These are phyloP conservation scores for Cyprinus carpio DNA, from an alignment of 2,113 vertebrate species.

Conservation along the genomic window DNA sequence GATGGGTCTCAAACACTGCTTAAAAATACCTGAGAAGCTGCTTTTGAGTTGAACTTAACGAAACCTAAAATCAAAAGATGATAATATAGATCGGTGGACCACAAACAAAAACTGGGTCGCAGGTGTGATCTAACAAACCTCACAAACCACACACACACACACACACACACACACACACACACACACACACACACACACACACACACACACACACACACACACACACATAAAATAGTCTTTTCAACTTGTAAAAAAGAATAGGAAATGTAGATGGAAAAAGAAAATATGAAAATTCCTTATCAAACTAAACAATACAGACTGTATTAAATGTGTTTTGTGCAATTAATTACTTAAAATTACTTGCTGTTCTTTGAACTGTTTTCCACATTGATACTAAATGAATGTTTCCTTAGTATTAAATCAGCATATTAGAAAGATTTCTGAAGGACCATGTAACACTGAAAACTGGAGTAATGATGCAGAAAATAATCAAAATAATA, in stretches of 20 bases:
- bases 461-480: too few relatives aligned
- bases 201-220: too few relatives aligned
- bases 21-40: slow-evolving; percentile 64
- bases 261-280: too few relatives aligned
- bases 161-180: too few relatives aligned
- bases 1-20: slow-evolving; percentile 60
- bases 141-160: too few relatives aligned
- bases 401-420: background rate
- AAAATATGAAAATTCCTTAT: background rate
- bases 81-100: background rate
- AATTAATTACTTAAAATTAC: too few relatives aligned
- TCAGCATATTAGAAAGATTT: background rate
- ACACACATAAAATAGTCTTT: too few relatives aligned
- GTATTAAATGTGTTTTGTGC: too few relatives aligned
- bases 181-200: too few relatives aligned
- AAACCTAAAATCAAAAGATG: slow-evolving; percentile 23
- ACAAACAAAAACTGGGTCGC: background rate
- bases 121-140: background rate
- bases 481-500: too few relatives aligned
- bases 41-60: slow-evolving; percentile 25
- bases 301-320: background rate
- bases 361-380: background rate
- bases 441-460: background rate
- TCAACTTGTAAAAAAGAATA: too few relatives aligned
- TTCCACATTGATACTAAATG: background rate